phyloP scores from a whole-genome alignment of 1,140 invertebrate genomes.

The Zaprionus camerounensis region DNA sequence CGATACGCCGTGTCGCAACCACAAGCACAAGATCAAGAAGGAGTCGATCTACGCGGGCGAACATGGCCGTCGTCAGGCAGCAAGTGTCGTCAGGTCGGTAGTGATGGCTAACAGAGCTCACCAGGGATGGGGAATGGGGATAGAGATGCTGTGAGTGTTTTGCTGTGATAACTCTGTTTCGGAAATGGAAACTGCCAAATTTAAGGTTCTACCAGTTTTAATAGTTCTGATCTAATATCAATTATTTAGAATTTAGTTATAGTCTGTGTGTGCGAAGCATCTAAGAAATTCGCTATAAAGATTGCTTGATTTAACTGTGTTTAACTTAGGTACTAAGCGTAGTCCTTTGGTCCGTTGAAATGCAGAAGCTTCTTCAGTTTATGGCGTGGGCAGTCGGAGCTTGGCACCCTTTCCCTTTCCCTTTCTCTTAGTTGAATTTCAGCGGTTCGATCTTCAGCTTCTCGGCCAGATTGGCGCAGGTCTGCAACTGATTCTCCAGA shows the following conservation, averaged over 20 bases:
- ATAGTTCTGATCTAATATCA: neutral
- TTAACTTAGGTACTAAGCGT: constrained; percentile 57
- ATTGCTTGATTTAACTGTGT: constrained; percentile 13
- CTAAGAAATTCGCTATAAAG: constrained; percentile 1
- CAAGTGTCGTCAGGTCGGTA: neutral
- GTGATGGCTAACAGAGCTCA: neutral
- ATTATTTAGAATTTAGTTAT: constrained; percentile 31
- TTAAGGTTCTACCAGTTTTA: constrained; percentile 1
- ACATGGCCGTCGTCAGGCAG: constrained; percentile 24
- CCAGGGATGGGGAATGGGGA: neutral
- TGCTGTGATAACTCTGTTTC: neutral
- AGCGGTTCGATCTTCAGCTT: constrained; percentile 86
- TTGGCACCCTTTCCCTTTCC: constrained; percentile 16
- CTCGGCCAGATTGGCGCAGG: constrained; percentile 85
- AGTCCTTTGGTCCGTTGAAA: constrained; percentile 69
- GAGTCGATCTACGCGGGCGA: constrained; percentile 42
- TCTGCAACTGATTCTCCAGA: constrained; percentile 89
- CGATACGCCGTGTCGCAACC: constrained; percentile 45
- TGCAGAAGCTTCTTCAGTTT: constrained; percentile 52
- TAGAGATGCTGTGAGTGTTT: neutral
- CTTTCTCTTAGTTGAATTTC: constrained; percentile 67
- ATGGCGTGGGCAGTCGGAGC: constrained; percentile 31
- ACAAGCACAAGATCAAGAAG: constrained; percentile 21
- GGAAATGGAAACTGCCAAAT: neutral
- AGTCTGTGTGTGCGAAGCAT: constrained; percentile 4